Conservation (phyloP, 2,113 vertebrate species). For the Ochotona curzoniae region DNA sequence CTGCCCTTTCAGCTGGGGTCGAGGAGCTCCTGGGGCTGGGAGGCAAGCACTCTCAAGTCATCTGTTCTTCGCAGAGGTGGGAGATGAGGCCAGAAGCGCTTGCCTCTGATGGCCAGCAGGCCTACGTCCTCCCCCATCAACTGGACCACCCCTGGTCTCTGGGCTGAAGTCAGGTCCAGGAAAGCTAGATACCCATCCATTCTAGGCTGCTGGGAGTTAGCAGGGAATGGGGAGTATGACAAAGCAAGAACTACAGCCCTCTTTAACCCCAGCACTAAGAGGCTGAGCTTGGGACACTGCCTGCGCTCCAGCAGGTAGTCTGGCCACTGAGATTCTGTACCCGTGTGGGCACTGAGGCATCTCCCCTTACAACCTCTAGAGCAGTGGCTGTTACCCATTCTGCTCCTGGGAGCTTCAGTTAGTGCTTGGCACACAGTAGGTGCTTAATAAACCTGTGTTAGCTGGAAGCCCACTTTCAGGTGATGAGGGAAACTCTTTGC, state of each 20-base stretch:
- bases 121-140: not conserved
- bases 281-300: not conserved
- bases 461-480: not conserved
- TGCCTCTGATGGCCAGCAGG: not conserved
- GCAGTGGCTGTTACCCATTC: not conserved
- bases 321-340: not conserved
- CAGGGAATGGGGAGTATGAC: not conserved
- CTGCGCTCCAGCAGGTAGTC: not conserved
- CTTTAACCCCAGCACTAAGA: not conserved
- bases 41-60: not conserved
- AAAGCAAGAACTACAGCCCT: not conserved
- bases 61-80: not conserved
- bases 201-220: not conserved
- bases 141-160: not conserved
- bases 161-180: not conserved
- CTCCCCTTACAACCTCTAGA: not conserved
- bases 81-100: conserved; percentile 15
- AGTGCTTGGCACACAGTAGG: not conserved
- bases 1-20: not conserved
- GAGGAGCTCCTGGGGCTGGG: not conserved
- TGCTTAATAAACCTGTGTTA: not conserved
- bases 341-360: not conserved
- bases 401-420: not conserved
- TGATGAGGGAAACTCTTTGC: not conserved
- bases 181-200: not conserved